These are phyloP conservation scores for Cerastis leucographa DNA, from an alignment of 2,888 invertebrate species.

Conservation along the genomic window DNA sequence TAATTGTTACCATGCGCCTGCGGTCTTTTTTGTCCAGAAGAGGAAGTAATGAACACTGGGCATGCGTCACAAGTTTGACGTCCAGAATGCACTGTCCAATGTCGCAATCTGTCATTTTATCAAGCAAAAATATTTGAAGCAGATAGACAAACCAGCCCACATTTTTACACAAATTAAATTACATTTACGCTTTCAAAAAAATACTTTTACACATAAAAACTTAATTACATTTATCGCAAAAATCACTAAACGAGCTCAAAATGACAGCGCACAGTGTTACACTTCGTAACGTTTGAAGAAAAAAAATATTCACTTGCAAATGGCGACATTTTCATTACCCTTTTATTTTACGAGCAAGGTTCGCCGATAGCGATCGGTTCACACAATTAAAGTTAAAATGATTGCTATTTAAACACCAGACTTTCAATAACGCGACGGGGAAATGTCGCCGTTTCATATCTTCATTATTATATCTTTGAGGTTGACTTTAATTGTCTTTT, in stretches of 20 bases:
- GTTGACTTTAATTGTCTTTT: constrained; percentile 52
- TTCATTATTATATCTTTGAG: constrained; percentile 57
- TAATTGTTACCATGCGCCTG: constrained; percentile 54
- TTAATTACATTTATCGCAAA: constrained; percentile 40
- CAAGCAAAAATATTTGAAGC: constrained; percentile 6
- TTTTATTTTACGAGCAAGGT: constrained; percentile 59
- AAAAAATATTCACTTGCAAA: constrained; percentile 58
- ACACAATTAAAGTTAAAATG: constrained; percentile 76
- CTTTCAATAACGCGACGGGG: constrained; percentile 60
- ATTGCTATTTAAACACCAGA: constrained; percentile 65
- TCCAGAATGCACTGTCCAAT: constrained; percentile 11
- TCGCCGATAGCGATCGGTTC: constrained; percentile 73
- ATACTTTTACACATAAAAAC: constrained; percentile 16
- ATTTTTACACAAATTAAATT: constrained; percentile 49
- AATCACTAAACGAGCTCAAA: constrained; percentile 39
- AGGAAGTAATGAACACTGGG: constrained; percentile 44
- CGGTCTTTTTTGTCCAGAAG: constrained; percentile 48
- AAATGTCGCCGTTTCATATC: constrained; percentile 53
- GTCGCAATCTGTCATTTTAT: constrained; percentile 3
- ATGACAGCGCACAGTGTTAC: constrained; percentile 49
- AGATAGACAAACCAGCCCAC: not conserved
- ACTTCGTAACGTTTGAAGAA: constrained; percentile 31
- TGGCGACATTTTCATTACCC: constrained; percentile 63
- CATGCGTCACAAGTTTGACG: constrained; percentile 44
- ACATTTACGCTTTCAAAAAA: constrained; percentile 17